phyloP scores from a whole-genome alignment of 2,113 vertebrate genomes.

The Platysteira castanea region DNA sequence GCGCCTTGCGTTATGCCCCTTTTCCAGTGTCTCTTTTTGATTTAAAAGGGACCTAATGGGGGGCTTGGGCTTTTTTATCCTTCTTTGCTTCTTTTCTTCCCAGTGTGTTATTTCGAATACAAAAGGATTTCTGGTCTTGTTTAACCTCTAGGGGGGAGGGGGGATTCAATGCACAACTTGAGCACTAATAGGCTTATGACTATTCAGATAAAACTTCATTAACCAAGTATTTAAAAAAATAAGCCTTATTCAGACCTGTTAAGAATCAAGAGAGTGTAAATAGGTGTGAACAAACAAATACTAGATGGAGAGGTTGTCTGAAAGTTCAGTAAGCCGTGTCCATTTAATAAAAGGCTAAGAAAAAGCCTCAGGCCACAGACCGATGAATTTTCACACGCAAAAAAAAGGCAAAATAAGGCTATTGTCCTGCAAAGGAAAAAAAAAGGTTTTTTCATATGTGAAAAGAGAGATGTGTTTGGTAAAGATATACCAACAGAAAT shows the following conservation, averaged over 20 bases:
- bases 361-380: not conserved
- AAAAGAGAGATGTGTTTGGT: not conserved
- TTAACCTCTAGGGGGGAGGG: slow-evolving; percentile 11
- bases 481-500: not conserved
- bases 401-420: not conserved
- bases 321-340: not conserved
- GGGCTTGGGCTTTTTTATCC: slow-evolving; percentile 38
- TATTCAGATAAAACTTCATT: slow-evolving; percentile 56
- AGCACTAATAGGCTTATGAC: slow-evolving; percentile 26
- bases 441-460: not conserved
- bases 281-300: slow-evolving; percentile 26
- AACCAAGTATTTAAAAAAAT: slow-evolving; percentile 15
- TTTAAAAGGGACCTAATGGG: slow-evolving; percentile 3
- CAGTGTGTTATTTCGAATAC: not conserved
- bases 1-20: not conserved
- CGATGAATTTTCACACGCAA: not conserved
- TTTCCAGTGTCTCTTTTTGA: not conserved
- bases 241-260: not conserved
- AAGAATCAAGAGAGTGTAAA: slow-evolving; percentile 20
- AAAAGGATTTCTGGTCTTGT: slow-evolving; percentile 53
- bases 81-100: slow-evolving; percentile 19
- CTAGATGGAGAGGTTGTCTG: not conserved
- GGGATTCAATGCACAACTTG: not conserved
- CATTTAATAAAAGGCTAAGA: not conserved
- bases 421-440: not conserved